Evolutionary conservation across 2,113 vertebrate genomes (phyloP), one percentile per base, ranked within the genome.

Genomic region (Podarcis muralis): DNA sequence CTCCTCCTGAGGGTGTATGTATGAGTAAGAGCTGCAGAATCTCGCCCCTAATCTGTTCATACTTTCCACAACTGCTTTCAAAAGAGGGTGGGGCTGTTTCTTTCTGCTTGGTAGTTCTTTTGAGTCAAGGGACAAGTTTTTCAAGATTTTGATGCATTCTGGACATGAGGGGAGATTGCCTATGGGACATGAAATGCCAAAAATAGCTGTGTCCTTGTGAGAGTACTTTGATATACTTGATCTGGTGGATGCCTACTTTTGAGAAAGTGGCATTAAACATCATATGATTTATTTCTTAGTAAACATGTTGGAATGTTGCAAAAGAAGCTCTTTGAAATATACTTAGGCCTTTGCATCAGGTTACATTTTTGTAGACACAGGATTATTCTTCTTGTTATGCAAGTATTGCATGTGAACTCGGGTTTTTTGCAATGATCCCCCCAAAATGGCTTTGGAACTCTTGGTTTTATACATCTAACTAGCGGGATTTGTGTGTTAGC

Each of bases 1-100:
- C 66, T 90, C 83, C 85, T 16, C 4, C 18, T 53, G 48, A 12
- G 48, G 48, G 48, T 53, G 22, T 0, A 2, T 37, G 57, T 0
- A 3, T 85, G 68, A 84, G 0, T 30, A 83, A 83, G 32, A 18
- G 0, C 2, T 86, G 2, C 9, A 1, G 77, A 48, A 84, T 87
- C 0, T 57, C 12, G 0, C 0, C 0, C 6, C 85, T 69, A 12
- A 68, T 79, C 78, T 62, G 9, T 65, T 85, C 85, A 93, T 57
- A 57, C 0, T 96, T 93, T 90, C 90, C 92, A 89, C 27, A 84
- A 22, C 32, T 2, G 81, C 89, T 85, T 40, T 88, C 92, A 90
- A 78, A 86, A 53, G 80, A 91, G 78, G 74, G 88, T 85, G 68
- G 90, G 66, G 59, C 9, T 30, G 0, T 72, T 90, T 92, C 53